Percentiles rank a stretch among this genome's conserved stretches.
Evolutionary conservation across 2,797 vertebrate genomes (phyloP).

Genomic region (Anniella stebbinsi): DNA sequence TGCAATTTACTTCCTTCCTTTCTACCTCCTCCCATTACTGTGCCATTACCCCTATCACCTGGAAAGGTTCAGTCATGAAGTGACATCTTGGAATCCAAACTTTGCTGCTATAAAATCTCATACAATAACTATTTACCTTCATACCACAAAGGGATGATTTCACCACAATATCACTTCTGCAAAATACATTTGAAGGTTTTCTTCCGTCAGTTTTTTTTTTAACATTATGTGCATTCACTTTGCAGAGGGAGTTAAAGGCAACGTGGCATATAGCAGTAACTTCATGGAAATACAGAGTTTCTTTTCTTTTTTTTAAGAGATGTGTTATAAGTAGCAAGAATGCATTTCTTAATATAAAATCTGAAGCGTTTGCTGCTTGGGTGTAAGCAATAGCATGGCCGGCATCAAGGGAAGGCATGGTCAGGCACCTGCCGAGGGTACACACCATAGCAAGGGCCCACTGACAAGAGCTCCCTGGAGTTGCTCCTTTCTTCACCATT

Average conservation of each 20-base stretch:
- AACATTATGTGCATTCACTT: neutral
- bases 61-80: neutral
- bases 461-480: too few relatives aligned
- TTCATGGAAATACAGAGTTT: neutral
- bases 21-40: neutral
- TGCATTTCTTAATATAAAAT: neutral
- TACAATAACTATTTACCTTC: neutral
- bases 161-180: neutral
- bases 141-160: neutral
- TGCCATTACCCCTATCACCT: neutral
- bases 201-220: neutral
- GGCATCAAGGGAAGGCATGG: too few relatives aligned
- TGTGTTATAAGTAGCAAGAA: neutral
- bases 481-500: too few relatives aligned
- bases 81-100: neutral
- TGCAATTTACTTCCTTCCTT: conserved; percentile 17
- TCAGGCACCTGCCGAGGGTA: too few relatives aligned
- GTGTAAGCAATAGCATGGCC: neutral
- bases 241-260: neutral
- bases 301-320: neutral
- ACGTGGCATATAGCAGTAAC: neutral
- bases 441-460: too few relatives aligned
- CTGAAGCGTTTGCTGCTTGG: neutral
- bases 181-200: neutral
- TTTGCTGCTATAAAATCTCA: neutral